A percentile compares a stretch with the other conserved stretches of the same genome.
These are phyloP conservation scores for Apamea crenata DNA, from an alignment of 2,888 invertebrate species.

Conservation along the genomic window DNA sequence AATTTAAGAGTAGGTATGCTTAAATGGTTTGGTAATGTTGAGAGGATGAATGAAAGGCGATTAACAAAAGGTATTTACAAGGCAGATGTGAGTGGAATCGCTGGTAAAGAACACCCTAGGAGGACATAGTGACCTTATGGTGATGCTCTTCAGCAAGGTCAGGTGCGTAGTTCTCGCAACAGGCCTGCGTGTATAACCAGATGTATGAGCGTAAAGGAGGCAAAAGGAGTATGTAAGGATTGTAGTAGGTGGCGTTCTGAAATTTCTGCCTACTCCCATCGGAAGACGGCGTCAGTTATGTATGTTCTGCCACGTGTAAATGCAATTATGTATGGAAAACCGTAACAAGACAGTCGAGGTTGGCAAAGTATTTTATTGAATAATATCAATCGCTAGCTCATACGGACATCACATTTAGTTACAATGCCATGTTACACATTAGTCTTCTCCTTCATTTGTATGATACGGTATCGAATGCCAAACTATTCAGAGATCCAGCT, in stretches of 20 bases:
- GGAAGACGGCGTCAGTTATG: not conserved
- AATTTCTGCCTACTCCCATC: not conserved
- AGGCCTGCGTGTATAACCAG: not conserved
- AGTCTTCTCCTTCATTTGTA: constrained; percentile 29
- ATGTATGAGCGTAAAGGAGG: not conserved
- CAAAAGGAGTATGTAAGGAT: not conserved
- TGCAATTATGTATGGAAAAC: not conserved
- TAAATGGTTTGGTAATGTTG: not conserved
- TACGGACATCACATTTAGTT: constrained; percentile 42
- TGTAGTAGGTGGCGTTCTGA: not conserved
- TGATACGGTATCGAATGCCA: constrained; percentile 43
- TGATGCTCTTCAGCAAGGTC: too few species aligned
- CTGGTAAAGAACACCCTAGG: too few species aligned
- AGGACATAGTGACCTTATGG: not conserved
- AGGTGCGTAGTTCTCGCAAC: not conserved
- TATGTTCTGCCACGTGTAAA: not conserved
- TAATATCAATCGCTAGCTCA: constrained; percentile 42
- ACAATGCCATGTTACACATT: constrained; percentile 36
- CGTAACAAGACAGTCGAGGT: not conserved
- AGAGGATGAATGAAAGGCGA: too few species aligned
- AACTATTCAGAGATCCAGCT: constrained; percentile 26
- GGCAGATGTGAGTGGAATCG: too few species aligned
- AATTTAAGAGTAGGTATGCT: too few species aligned
- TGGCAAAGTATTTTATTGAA: constrained; percentile 33
- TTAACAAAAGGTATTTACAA: too few species aligned